Base-by-base conservation (phyloP, 2,888 invertebrate genomes). In the Lepidocyrtoides sp. region DNA sequence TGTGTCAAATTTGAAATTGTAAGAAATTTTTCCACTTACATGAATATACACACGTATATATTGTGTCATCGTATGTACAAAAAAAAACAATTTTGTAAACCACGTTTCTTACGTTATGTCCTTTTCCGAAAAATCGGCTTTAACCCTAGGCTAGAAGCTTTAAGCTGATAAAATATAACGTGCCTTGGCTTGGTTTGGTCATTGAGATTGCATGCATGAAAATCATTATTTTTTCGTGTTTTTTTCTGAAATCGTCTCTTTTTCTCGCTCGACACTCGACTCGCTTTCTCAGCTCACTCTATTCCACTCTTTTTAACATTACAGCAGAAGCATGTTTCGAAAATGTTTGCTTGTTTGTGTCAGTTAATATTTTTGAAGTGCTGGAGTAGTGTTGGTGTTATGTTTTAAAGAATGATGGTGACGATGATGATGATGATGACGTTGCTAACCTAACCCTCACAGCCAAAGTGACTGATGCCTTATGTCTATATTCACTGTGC, bases 181-280 rank as follows among this genome's bases (percentile, higher is more conserved):
- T 66, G 23, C 82, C 26, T 69, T 44, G 14, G 57, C 10, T 82
- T 82, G 60, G 86, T 75, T 81, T 79, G 87, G 41, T 88, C 69
- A 86, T 91, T 91, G 87, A 81, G 91, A 93, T 94, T 91, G 94
- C 94, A 94, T 94, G 94, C 81, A 93, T 91, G 91, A 88, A 92
- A 94, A 94, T 94, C 94, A 94, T 94, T 94, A 94, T 94, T 92
- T 91, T 89, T 83, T 91, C 91, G 91, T 92, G 89, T 93, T 90
- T 75, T 87, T 72, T 88, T 57, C 66, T 57, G 54, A 91, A 93
- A 91, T 93, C 92, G 90, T 82, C 83, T 91, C 85, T 89, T 92
- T 91, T 85, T 75, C 72, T 87, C 79, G 72, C 82, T 81, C 44
- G 32, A 79, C 75, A 82, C 89, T 82, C 54, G 63, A 87, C 17